Percentiles rank a stretch among this genome's conserved stretches.
phyloP scores from a whole-genome alignment of 2,797 vertebrate species.

The Scyliorhinus canicula region DNA sequence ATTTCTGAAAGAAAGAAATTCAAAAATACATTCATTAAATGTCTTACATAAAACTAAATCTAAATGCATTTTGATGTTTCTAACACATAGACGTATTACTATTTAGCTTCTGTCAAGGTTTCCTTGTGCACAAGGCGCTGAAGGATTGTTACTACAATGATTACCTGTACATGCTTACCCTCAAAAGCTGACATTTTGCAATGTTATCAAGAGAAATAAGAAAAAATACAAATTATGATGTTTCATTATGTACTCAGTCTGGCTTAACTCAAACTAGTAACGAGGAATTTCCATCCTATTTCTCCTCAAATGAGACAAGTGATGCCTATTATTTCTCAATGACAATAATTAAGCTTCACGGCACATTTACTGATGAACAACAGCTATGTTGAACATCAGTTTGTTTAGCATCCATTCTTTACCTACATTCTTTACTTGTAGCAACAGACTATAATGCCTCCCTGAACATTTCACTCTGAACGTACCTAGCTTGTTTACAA shows the following conservation, averaged over 20 bases:
- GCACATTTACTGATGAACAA: background rate
- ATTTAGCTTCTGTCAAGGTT: background rate
- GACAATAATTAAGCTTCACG: background rate
- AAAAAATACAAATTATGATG: background rate
- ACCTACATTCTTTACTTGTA: background rate
- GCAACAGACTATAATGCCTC: background rate
- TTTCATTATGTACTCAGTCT: background rate
- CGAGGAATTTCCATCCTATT: background rate
- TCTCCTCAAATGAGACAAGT: background rate
- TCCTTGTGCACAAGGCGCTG: background rate
- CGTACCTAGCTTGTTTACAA: background rate
- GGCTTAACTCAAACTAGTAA: background rate
- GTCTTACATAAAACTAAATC: background rate
- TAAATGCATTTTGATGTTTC: background rate
- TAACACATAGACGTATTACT: background rate
- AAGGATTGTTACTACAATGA: background rate
- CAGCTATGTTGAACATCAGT: background rate
- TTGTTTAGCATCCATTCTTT: background rate
- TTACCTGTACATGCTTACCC: background rate
- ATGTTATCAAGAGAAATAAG: background rate
- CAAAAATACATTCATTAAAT: conserved; percentile 39
- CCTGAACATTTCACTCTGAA: background rate
- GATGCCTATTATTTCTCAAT: background rate
- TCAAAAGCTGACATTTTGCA: background rate
- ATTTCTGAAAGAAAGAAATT: conserved; percentile 42